Evolutionary conservation across 1,140 invertebrate genomes (phyloP).

Genomic region (Bradysia coprophila): DNA sequence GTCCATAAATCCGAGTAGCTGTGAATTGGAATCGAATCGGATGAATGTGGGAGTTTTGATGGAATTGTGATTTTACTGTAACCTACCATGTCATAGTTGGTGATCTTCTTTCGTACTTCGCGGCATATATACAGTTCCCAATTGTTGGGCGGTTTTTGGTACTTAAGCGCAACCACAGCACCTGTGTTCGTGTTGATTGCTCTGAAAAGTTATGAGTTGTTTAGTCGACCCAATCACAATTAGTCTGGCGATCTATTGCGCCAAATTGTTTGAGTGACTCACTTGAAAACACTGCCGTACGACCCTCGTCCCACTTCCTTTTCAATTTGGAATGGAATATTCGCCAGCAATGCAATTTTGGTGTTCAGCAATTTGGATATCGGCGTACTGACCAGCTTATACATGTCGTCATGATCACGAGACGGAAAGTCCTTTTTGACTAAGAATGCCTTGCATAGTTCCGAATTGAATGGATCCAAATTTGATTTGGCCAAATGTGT

Average conservation of each 20-base stretch:
- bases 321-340: slow-evolving; percentile 42
- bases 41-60: background rate
- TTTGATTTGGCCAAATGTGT: slow-evolving; percentile 16
- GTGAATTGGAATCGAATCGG: slow-evolving; percentile 7
- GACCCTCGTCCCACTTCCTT: slow-evolving; percentile 59
- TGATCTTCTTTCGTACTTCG: slow-evolving; percentile 48
- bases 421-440: slow-evolving; percentile 32
- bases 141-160: slow-evolving; percentile 55
- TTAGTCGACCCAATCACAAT: too few relatives aligned
- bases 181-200: slow-evolving; percentile 26
- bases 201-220: too few relatives aligned
- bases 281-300: slow-evolving; percentile 53
- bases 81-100: slow-evolving; percentile 41
- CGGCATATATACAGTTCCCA: slow-evolving; percentile 71
- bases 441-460: slow-evolving; percentile 31
- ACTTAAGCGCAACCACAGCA: slow-evolving; percentile 49
- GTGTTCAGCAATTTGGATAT: slow-evolving; percentile 27
- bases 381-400: slow-evolving; percentile 18
- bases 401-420: slow-evolving; percentile 13
- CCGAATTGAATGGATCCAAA: slow-evolving; percentile 36
- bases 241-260: too few relatives aligned
- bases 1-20: slow-evolving; percentile 47
- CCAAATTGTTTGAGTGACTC: too few relatives aligned
- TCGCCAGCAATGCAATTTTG: slow-evolving; percentile 29
- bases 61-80: too few relatives aligned